Base-by-base conservation (phyloP, 2,797 vertebrate genomes). In the Pangasius krempfi region DNA sequence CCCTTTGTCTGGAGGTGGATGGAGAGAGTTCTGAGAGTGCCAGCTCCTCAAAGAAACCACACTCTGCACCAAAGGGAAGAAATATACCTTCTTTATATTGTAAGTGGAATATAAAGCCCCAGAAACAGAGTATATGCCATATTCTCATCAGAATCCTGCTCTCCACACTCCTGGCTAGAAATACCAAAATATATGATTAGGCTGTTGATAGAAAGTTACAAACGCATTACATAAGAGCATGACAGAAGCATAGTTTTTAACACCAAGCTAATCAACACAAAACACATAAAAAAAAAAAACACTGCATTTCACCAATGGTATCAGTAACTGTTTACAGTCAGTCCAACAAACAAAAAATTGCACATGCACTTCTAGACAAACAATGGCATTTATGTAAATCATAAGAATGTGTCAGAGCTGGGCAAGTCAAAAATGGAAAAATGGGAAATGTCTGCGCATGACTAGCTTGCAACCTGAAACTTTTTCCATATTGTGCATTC, bases 1-100 rank as follows among this genome's bases (percentile, higher is more conserved):
- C n/a, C 58, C 40, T 89, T 86, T 86, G 66, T 89, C 84, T 81
- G 54, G 44, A 86, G 76, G 80, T 72, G 54, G 76, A 72, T 62
- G 27, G 20, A 50, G 5, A 85, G 56, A 86, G n/a, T 27, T 30
- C 47, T 33, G 37, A 33, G 47, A 86, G 83, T 50, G 20, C 66
- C 84, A 73, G 54, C n/a, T 89, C 37, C 66, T 72, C 37, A 72
- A 62, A 80, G 62, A 50, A 85, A 30, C 14, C 16, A 10, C 40
- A 62, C 20, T 20, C 68, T 76, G 54, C 27, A 78, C 73, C 73
- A n/a, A n/a, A 14, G 40, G 4, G 72, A 75, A 78, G 47, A 52
- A 52, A 52, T 78, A 78, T 50, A n/a, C 25, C 25, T 2, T 76
- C 44, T 76, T 50, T 14, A 50, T 10, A 44, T 10, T 44, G 20